These are phyloP conservation scores for Nudaria mundana DNA, from an alignment of 2,888 invertebrate genomes.

Conservation along the genomic window DNA sequence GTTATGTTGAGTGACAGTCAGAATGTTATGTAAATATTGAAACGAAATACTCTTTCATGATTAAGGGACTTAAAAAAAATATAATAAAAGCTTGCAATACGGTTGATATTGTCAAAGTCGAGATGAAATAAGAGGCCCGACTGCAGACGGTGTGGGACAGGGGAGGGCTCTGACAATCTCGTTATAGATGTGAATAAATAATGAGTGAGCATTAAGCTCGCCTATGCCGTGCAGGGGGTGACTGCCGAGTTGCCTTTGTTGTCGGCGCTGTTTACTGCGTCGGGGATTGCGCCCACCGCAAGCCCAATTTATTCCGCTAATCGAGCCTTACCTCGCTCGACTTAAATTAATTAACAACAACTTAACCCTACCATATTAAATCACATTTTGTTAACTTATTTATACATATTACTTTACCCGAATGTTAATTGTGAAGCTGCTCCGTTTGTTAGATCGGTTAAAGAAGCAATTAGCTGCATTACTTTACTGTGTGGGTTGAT, in stretches of 20 bases:
- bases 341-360: slow-evolving; percentile 73
- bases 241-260: slow-evolving; percentile 67
- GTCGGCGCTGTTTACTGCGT: slow-evolving; percentile 68
- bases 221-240: slow-evolving; percentile 49
- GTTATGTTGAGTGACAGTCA: no score
- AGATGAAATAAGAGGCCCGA: slow-evolving; percentile 56
- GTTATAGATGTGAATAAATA: slow-evolving; percentile 79
- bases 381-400: slow-evolving; percentile 32
- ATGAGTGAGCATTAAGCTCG: slow-evolving; percentile 74
- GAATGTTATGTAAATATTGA: no score
- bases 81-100: no score
- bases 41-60: no score
- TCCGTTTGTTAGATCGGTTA: background rate
- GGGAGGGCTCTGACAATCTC: slow-evolving; percentile 74
- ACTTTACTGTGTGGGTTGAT: slow-evolving; percentile 49
- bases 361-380: slow-evolving; percentile 56
- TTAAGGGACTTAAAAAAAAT: no score
- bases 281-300: slow-evolving; percentile 64
- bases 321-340: slow-evolving; percentile 66
- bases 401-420: slow-evolving; percentile 3
- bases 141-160: slow-evolving; percentile 44
- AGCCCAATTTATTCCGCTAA: slow-evolving; percentile 76
- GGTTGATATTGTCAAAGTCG: slow-evolving; percentile 38
- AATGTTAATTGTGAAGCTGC: background rate
- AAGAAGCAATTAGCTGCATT: slow-evolving; percentile 42